These are phyloP conservation scores for Mantis religiosa DNA, from an alignment of 2,888 invertebrate species.

Conservation along the genomic window DNA sequence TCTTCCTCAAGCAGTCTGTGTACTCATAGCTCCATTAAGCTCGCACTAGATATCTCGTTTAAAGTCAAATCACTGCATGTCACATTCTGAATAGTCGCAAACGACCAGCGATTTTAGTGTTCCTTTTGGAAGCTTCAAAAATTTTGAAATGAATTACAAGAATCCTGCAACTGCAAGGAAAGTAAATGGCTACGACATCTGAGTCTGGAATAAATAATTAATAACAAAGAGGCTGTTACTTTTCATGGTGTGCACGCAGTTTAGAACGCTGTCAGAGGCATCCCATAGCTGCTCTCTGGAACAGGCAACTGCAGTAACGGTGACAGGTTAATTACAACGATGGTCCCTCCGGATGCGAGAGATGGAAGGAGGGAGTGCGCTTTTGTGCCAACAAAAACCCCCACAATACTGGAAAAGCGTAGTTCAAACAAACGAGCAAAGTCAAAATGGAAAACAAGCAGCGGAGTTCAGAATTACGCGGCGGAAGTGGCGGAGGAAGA, in stretches of 20 bases:
- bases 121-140: no score
- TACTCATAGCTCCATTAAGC: no score
- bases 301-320: background rate
- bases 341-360: background rate
- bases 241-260: background rate
- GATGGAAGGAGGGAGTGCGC: background rate
- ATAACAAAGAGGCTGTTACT: background rate
- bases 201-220: background rate
- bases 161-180: no score
- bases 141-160: no score
- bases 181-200: no score
- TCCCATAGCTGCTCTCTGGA: background rate
- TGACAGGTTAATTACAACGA: background rate
- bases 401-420: background rate
- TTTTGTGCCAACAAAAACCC: background rate
- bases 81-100: no score
- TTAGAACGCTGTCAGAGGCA: background rate
- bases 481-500: background rate
- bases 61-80: no score
- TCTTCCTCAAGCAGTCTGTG: no score
- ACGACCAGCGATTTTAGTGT: no score
- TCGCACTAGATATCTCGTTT: no score
- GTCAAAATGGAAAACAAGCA: background rate
- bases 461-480: background rate
- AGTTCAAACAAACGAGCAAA: background rate